Evolutionary conservation across 2,113 vertebrate species (phyloP).

Genomic region (Aegithalos caudatus): DNA sequence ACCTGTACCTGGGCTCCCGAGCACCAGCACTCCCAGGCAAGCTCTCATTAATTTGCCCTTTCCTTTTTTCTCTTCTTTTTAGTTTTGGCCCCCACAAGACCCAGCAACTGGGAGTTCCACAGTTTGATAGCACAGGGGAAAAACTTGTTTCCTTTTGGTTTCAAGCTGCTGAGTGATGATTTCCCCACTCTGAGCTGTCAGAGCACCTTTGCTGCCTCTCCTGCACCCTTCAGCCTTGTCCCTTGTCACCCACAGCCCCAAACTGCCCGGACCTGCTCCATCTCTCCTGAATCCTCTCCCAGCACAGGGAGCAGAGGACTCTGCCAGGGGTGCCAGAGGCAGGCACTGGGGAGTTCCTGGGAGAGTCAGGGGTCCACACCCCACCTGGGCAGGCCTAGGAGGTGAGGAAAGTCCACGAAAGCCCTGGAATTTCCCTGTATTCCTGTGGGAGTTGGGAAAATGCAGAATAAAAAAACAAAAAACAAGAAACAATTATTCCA

Average conservation of each 20-base stretch:
- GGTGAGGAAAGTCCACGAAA: neutral
- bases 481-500: neutral
- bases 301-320: neutral
- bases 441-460: neutral
- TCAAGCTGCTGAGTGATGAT: neutral
- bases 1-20: neutral
- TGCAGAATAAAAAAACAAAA: neutral
- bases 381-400: neutral
- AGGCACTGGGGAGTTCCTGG: neutral
- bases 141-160: neutral
- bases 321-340: neutral
- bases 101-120: neutral
- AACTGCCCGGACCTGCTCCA: fast-evolving
- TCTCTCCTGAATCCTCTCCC: neutral
- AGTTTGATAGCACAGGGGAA: neutral
- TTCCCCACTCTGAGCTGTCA: neutral
- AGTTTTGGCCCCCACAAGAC: neutral
- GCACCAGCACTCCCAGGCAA: neutral
- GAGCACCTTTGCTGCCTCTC: neutral
- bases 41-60: neutral
- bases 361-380: neutral
- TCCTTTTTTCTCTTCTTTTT: neutral
- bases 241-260: neutral
- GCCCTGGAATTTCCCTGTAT: neutral
- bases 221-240: neutral